Evolutionary conservation across 2,888 invertebrate genomes (phyloP), one percentile per base, ranked within the genome.

Genomic region (Watsonalla cultraria): DNA sequence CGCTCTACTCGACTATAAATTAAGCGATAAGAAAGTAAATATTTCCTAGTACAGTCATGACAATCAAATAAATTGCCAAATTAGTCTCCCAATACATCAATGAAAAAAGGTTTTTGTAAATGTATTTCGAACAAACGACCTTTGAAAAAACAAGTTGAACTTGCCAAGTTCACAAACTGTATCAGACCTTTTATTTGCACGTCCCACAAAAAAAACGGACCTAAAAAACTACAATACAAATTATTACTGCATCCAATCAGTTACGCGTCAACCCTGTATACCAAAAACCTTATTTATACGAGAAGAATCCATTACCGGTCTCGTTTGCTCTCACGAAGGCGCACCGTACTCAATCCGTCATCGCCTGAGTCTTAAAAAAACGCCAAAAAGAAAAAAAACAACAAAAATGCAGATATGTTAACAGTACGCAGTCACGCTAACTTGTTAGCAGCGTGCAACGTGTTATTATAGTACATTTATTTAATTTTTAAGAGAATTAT

Each of bases 381-480:
- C 66, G 58, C 57, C 57, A 62, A 53, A 63, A 57, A 57, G 53
- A 62, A 72, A 72, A 71, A 64, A 70, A 70, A 66, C 74, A 70
- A 68, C 68, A 68, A 75, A 67, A 72, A 69, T 70, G 71, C 68
- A 74, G 78, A 79, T 81, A 80, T 76, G 84, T 82, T 87, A 86
- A 89, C 85, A 84, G 86, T 74, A 80, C 70, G 61, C 80, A 84
- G 90, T 90, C 90, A 90, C 90, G 90, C 84, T 78, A 87, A 68
- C 83, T 82, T 75, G 84, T 87, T 86, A 86, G 77, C 76, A 67
- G 61, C 64, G 61, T 63, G 70, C 74, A 85, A 74, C 84, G 69
- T 90, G 76, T 90, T 83, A 90, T 90, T 90, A 89, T 79, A 74
- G 74, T 70, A 80, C 82, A 83, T 87, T 86, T 87, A 87, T 86